These are phyloP conservation scores for Corythornis cristatus DNA, from an alignment of 2,113 vertebrate genomes.

Conservation along the genomic window DNA sequence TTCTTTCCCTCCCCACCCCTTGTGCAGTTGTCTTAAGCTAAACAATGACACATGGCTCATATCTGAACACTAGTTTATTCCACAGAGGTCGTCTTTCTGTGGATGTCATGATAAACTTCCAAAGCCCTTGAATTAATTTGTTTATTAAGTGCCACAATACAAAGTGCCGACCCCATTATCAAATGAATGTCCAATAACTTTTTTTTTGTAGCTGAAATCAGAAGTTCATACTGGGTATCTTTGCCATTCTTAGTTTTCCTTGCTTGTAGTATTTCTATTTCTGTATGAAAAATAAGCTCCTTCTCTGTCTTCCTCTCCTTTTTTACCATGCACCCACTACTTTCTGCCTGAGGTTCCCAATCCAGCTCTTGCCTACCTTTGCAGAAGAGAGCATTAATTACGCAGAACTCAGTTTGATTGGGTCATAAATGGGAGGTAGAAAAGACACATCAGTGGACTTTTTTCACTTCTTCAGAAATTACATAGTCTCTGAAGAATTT, in stretches of 20 bases:
- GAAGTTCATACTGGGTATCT: neutral
- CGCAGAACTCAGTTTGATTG: neutral
- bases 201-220: neutral
- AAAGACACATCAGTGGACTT: neutral
- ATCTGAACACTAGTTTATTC: neutral
- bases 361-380: neutral
- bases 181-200: neutral
- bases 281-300: neutral
- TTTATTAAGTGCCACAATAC: neutral
- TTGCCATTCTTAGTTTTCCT: neutral
- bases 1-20: neutral
- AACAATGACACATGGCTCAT: neutral
- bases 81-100: neutral
- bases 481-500: neutral
- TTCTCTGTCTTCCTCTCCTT: neutral
- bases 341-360: neutral
- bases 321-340: neutral
- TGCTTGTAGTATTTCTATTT: neutral
- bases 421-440: neutral
- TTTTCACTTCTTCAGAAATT: neutral
- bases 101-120: neutral
- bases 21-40: neutral
- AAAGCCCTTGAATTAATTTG: neutral
- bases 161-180: neutral
- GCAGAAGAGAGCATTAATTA: neutral